These are phyloP conservation scores for Conus ventricosus DNA, from an alignment of 1,140 invertebrate species.

Conservation along the genomic window DNA sequence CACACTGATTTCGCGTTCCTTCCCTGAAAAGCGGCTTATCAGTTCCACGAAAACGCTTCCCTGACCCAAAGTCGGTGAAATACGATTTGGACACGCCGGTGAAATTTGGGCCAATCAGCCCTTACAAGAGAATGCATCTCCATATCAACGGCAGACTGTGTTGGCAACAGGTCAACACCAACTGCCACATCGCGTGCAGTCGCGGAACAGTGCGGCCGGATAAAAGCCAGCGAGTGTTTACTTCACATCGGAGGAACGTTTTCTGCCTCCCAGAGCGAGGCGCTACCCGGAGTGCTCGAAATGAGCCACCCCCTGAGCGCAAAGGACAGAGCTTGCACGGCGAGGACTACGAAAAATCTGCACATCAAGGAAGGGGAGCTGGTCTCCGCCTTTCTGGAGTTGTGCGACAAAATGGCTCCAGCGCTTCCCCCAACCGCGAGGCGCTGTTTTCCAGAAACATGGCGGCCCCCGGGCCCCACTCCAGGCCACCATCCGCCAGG, in stretches of 20 bases:
- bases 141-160: background rate
- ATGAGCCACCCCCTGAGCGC: background rate
- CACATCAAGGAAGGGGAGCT: background rate
- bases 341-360: background rate
- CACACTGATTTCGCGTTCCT: too few relatives aligned
- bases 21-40: too few relatives aligned
- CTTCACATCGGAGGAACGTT: background rate
- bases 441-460: background rate
- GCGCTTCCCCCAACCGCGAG: background rate
- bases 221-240: background rate
- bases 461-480: background rate
- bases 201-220: background rate
- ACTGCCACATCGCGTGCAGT: background rate
- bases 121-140: background rate
- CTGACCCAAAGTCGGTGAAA: background rate
- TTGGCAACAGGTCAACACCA: background rate
- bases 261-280: background rate
- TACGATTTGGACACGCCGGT: background rate
- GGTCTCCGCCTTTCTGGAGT: background rate
- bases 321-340: background rate
- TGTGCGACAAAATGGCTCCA: constrained; percentile 1
- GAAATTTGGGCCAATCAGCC: background rate
- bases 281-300: background rate
- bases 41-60: background rate
- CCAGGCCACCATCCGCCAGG: background rate